phyloP scores from a whole-genome alignment of 2,888 invertebrate species.

The Noctua janthina region DNA sequence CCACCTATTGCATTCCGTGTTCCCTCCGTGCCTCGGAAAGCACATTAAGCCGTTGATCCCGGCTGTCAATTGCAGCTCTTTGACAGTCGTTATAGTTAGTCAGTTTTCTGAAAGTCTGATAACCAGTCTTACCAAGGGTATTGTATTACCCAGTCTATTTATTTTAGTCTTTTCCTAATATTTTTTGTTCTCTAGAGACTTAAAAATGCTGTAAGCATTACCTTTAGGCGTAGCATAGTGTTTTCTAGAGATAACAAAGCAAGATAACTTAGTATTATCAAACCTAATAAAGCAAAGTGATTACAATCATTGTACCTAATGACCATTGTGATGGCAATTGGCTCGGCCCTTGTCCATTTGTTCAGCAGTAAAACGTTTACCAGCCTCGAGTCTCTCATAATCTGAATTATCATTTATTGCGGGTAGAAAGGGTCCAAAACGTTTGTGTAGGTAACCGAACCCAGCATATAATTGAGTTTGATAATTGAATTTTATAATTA shows the following conservation, averaged over 20 bases:
- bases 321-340: conserved; percentile 24
- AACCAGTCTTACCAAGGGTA: not conserved
- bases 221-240: not conserved
- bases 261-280: conserved; percentile 4
- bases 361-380: conserved; percentile 37
- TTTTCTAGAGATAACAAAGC: not conserved
- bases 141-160: not conserved
- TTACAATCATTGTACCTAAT: conserved; percentile 28
- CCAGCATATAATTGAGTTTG: conserved; percentile 46
- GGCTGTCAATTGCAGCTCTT: not conserved
- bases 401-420: conserved; percentile 54
- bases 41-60: too few relatives aligned
- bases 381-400: conserved; percentile 3
- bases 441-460: conserved; percentile 36
- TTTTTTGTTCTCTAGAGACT: too few relatives aligned
- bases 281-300: conserved; percentile 4
- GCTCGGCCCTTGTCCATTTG: conserved; percentile 14
- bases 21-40: not conserved
- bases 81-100: too few relatives aligned
- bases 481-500: conserved; percentile 61
- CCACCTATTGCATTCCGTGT: not conserved
- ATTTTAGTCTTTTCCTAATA: too few relatives aligned
- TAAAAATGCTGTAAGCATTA: not conserved
- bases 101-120: not conserved
- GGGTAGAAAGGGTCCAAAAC: conserved; percentile 43